Percentiles rank a stretch among this genome's conserved stretches.
phyloP scores from a whole-genome alignment of 2,797 vertebrate species.

The Enteromius paludinosus region DNA sequence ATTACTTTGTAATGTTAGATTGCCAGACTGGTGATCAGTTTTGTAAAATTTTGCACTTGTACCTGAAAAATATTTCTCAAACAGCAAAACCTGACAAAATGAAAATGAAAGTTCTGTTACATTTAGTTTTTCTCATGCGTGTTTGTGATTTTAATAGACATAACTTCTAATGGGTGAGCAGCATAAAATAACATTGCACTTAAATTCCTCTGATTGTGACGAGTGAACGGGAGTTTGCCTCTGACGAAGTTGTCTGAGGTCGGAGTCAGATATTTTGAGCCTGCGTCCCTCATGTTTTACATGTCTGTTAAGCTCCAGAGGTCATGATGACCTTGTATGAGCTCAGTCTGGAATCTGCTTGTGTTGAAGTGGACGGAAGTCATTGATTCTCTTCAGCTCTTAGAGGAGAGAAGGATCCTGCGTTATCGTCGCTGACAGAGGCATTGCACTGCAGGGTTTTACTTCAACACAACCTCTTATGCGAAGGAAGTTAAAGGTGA shows the following conservation, averaged over 20 bases:
- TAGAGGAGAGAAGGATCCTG: neutral
- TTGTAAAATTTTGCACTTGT: neutral
- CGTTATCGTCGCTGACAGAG: neutral
- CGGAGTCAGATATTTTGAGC: neutral
- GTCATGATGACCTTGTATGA: neutral
- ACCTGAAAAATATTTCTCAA: neutral
- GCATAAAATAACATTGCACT: neutral
- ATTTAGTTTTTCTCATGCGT: neutral
- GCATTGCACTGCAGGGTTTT: neutral
- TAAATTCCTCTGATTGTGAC: neutral
- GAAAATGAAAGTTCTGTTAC: neutral
- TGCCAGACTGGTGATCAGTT: neutral
- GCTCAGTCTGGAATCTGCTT: neutral
- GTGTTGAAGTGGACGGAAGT: neutral
- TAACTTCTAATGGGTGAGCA: neutral
- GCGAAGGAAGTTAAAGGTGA: neutral
- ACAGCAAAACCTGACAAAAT: neutral
- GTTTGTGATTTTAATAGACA: neutral
- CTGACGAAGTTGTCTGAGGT: neutral
- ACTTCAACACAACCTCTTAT: neutral
- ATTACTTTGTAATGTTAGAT: neutral
- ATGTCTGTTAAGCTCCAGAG: neutral
- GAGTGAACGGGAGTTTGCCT: neutral
- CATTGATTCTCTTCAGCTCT: neutral
- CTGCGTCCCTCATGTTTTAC: neutral